These are phyloP conservation scores for Drosophila algonquin DNA, from an alignment of 2,888 invertebrate genomes.

Conservation along the genomic window DNA sequence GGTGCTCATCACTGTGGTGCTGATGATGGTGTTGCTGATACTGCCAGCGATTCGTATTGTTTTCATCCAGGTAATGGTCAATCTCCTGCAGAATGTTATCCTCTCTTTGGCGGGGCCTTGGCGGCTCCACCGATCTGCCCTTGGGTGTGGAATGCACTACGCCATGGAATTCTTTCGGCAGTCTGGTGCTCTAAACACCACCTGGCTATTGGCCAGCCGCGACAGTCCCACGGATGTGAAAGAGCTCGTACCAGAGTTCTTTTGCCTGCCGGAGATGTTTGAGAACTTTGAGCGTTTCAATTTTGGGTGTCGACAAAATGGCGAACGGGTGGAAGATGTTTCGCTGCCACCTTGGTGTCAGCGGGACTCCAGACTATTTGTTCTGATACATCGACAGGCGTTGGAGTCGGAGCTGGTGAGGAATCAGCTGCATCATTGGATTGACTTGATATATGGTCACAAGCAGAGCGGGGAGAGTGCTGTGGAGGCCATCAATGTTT, in stretches of 20 bases:
- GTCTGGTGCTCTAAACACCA: conserved; percentile 91
- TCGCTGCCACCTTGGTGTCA: conserved; percentile 92
- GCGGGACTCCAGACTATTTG: conserved; percentile 90
- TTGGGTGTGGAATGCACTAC: too few species aligned
- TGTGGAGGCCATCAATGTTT: conserved; percentile 95
- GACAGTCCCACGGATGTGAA: conserved; percentile 96
- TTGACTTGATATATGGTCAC: conserved; percentile 96
- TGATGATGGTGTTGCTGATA: too few species aligned
- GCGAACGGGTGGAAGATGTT: conserved; percentile 90
- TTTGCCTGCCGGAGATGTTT: conserved; percentile 93
- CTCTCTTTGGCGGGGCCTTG: too few species aligned
- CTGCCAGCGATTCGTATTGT: too few species aligned
- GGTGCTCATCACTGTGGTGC: too few species aligned
- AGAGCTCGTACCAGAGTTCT: conserved; percentile 95
- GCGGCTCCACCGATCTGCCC: too few species aligned
- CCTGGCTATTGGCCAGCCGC: conserved; percentile 93
- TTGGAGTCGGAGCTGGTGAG: conserved; percentile 92
- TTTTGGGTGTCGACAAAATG: conserved; percentile 92
- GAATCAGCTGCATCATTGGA: conserved; percentile 93
- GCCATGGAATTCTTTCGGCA: too few species aligned
- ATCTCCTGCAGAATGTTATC: too few species aligned
- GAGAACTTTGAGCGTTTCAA: conserved; percentile 92
- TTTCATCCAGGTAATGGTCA: too few species aligned
- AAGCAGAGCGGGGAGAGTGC: conserved; percentile 94
- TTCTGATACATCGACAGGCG: conserved; percentile 92